Conservation (phyloP, 1,140 invertebrate species). For the Drosophila mauritiana region DNA sequence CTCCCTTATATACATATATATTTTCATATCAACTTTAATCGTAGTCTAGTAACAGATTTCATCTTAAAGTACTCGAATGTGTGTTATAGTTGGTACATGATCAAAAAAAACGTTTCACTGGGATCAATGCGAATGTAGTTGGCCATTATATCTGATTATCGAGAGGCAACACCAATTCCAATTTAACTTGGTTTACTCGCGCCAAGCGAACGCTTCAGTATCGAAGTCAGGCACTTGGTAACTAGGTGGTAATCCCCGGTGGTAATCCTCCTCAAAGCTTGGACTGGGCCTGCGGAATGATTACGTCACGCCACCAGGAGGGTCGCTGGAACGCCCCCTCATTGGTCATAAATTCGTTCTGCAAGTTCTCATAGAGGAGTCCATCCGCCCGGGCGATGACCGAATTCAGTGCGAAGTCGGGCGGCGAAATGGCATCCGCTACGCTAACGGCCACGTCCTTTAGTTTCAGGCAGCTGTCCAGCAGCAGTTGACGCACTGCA, state of each 20-base stretch:
- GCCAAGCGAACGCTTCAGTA: neutral
- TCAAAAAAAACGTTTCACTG: slow-evolving; percentile 27
- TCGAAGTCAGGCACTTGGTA: slow-evolving; percentile 65
- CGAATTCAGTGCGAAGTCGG: slow-evolving; percentile 95
- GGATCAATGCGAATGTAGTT: slow-evolving; percentile 22
- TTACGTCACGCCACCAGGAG: slow-evolving; percentile 92
- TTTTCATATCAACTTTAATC: slow-evolving; percentile 34
- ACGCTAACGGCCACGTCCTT: slow-evolving; percentile 91
- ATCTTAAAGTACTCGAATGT: slow-evolving; percentile 50
- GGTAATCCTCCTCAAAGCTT: slow-evolving; percentile 62
- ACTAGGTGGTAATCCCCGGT: neutral
- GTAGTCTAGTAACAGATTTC: slow-evolving; percentile 52
- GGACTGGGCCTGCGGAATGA: slow-evolving; percentile 79
- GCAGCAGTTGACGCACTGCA: slow-evolving; percentile 87
- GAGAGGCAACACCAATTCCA: slow-evolving; percentile 51
- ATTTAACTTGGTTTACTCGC: slow-evolving; percentile 22
- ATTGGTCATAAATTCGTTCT: slow-evolving; percentile 90
- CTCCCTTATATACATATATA: slow-evolving; percentile 7
- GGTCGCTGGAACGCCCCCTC: slow-evolving; percentile 90
- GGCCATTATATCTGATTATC: slow-evolving; percentile 40
- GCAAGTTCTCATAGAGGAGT: slow-evolving; percentile 93
- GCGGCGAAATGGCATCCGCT: slow-evolving; percentile 93
- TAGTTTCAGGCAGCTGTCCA: slow-evolving; percentile 89
- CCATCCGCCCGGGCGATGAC: slow-evolving; percentile 93
- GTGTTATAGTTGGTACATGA: slow-evolving; percentile 24